Conservation (phyloP, 1,140 invertebrate species). For the Dryas iulia region DNA sequence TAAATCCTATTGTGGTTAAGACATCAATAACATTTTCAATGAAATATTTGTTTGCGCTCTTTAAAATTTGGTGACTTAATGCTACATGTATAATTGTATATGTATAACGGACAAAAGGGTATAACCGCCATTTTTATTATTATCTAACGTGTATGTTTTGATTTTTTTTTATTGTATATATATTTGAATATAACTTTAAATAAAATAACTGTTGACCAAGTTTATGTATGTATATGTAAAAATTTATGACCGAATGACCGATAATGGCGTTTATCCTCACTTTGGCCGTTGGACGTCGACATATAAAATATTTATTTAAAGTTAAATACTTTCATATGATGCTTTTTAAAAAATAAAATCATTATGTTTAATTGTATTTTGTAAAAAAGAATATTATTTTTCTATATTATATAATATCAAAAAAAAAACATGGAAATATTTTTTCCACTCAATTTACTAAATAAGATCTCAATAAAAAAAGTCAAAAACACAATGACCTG, state of each 20-base stretch:
- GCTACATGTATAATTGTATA: background rate
- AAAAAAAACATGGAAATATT: background rate
- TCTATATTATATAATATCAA: background rate
- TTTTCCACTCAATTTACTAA: background rate
- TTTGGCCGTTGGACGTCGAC: background rate
- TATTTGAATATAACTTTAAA: background rate
- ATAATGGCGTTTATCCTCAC: background rate
- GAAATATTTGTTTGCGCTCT: slow-evolving; percentile 9
- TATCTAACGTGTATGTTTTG: background rate
- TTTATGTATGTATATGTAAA: background rate
- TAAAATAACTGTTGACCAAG: background rate
- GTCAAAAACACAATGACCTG: background rate
- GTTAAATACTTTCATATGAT: background rate
- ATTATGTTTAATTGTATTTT: background rate
- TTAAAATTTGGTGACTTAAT: slow-evolving; percentile 19
- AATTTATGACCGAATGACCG: background rate
- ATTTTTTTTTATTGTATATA: slow-evolving; percentile 1
- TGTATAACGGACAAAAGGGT: background rate
- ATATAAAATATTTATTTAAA: background rate
- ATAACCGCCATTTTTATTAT: background rate
- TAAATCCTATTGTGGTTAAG: slow-evolving; percentile 30
- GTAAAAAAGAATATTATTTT: slow-evolving; percentile 1
- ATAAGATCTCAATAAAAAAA: slow-evolving; percentile 8
- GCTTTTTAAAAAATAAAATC: background rate
- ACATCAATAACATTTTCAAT: slow-evolving; percentile 29